These are phyloP conservation scores for Acrocephalus kingi DNA, from an alignment of 2,113 vertebrate species.

Conservation along the genomic window DNA sequence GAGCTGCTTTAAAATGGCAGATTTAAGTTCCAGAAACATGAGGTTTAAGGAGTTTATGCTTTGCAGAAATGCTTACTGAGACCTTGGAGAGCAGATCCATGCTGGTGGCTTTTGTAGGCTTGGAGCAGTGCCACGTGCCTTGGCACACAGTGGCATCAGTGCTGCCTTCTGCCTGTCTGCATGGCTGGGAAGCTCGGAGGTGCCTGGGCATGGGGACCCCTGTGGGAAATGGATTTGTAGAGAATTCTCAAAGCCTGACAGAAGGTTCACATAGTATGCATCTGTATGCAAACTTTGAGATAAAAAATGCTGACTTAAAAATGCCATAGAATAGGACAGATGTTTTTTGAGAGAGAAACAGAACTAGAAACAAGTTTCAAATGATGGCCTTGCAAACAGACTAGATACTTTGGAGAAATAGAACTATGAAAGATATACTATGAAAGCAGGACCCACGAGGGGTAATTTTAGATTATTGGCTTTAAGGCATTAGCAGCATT, in stretches of 20 bases:
- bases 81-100: neutral
- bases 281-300: neutral
- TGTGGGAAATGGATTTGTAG: neutral
- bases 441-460: neutral
- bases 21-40: constrained; percentile 32
- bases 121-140: accelerated
- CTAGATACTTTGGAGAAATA: neutral
- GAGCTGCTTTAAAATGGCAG: constrained; percentile 42
- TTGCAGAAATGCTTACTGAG: neutral
- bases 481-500: neutral
- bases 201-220: neutral
- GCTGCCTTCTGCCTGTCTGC: neutral
- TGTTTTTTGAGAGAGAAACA: neutral
- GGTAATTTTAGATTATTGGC: neutral
- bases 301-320: neutral
- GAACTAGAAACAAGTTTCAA: neutral
- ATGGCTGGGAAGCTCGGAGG: neutral
- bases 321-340: neutral
- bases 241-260: neutral
- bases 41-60: constrained; percentile 12
- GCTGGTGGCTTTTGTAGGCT: neutral
- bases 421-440: neutral
- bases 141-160: accelerated
- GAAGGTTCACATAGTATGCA: neutral
- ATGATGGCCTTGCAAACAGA: neutral